Evolutionary conservation across 2,113 vertebrate genomes (phyloP), one percentile per base, ranked within the genome.

Genomic region (Antechinus flavipes): DNA sequence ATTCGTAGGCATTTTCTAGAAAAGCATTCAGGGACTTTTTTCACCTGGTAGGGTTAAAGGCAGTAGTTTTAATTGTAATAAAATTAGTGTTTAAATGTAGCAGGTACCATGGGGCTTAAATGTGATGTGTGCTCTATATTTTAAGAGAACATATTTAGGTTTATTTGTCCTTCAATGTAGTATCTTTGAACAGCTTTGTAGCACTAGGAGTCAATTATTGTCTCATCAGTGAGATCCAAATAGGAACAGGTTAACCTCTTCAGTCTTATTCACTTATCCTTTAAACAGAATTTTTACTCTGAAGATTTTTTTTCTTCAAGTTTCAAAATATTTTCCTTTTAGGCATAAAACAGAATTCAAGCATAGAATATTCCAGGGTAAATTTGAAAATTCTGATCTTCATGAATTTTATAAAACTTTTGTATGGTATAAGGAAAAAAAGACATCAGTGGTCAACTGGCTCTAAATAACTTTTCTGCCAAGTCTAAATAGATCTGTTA

Each of bases 61-160:
- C 91, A 89, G 90, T 58, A 91, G 91, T 92, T 58, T 92, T 96
- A 93, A 92, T 90, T 92, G 93, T 76, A 93, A 84, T 61, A 76
- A 84, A 90, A 94, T 94, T 68, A 90, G 91, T 61, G 68, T 54
- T 52, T 58, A 54, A 90, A 93, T 90, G 55, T 55, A 91, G 93
- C 4, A n/a, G 92, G 54, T 52, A n/a, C 23, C 76, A 3, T 25
- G 91, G 91, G 91, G 89, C 54, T 27, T 89, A 23, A 8, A 12
- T 91, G n/a, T 8, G 22, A 24, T 16, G 35, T 11, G 12, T 49
- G 22, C 5, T 54, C 53, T 42, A 10, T 55, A 55, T 94, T 93
- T 94, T 68, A 27, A 94, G 90, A 56, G 93, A 35, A 30, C 24
- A 16, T 50, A 30, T 8, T 94, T 49, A 49, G 0, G 7, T 61